A percentile compares a stretch with the other conserved stretches of the same genome.
Evolutionary conservation across 2,888 invertebrate genomes (phyloP).

Genomic region (Clostera curtula): DNA sequence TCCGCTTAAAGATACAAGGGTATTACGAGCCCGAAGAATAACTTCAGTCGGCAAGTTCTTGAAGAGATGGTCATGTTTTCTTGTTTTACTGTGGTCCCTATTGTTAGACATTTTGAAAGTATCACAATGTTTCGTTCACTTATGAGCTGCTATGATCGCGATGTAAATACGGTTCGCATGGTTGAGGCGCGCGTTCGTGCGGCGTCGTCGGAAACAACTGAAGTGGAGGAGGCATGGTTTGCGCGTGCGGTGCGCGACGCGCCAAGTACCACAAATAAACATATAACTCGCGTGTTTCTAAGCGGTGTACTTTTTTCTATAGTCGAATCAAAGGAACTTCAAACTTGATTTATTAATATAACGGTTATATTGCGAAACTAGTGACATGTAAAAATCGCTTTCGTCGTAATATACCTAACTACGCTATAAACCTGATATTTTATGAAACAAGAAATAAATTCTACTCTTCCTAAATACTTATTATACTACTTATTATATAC

Average conservation of each 20-base stretch:
- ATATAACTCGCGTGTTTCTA: constrained; percentile 45
- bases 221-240: constrained; percentile 46
- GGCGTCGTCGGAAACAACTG: constrained; percentile 52
- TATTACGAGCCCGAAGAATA: constrained; percentile 42
- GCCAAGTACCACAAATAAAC: constrained; percentile 65
- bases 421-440: no score
- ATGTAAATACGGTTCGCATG: constrained; percentile 19
- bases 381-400: no score
- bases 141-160: constrained; percentile 26
- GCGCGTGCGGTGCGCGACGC: constrained; percentile 57
- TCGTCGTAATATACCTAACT: no score
- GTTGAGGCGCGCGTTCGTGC: constrained; percentile 43
- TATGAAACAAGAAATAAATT: no score
- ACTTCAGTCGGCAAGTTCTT: constrained; percentile 66
- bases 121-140: constrained; percentile 14
- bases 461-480: no score
- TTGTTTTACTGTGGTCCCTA: constrained; percentile 54
- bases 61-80: constrained; percentile 54
- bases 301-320: constrained; percentile 26
- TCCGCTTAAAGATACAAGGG: constrained; percentile 59
- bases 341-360: constrained; percentile 5
- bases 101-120: constrained; percentile 50
- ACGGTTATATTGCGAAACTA: constrained; percentile 4
- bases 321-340: constrained; percentile 14
- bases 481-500: no score